Evolutionary conservation across 2,888 invertebrate genomes (phyloP), one percentile per base, ranked within the genome.

Genomic region (Doris montereyensis): DNA sequence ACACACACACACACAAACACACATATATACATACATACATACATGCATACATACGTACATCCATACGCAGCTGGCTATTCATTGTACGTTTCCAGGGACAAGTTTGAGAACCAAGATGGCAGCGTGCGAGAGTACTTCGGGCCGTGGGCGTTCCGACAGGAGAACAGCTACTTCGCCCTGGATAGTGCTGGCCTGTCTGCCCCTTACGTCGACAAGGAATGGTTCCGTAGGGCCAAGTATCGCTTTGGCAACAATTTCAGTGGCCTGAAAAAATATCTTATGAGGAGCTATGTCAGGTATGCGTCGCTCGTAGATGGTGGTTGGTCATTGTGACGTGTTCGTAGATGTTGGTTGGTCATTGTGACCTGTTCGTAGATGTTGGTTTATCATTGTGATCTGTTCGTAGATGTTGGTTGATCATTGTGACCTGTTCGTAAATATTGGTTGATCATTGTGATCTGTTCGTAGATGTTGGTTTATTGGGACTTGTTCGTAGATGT

Each of bases 231-330:
- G 86, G 91, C 97, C 60, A 97, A 97, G 90, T 95, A 96, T 89
- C 94, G 97, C 72, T 97, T 97, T 97, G 95, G 96, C 0, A 95
- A 96, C 0, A 97, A 97, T 92, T 96, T 95, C 86, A 94, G 74
- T 17, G 78, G 78, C 8, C 92, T 98, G 70, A 96, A 97, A 91
- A 95, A 95, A 84, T 85, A 82, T 68, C 81, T 75, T 92, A 94
- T 97, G 92, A 97, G 97, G 91, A 96, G 97, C 89, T 95, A 95
- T 90, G 94, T 97, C 71, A 93, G 97, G 2, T 95, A 41, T 5
- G 2, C 24, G 2, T 21, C 2, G n/a, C 21, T 58, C 24, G 58
- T 21, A 2, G n/a, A 3, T 21, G n/a, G n/a, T n/a, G 58, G 24
- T n/a, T 24, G 24, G 10, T 21, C 24, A 10, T 52, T 52, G 52